Conservation (phyloP, 2,113 vertebrate species). For the Urocitellus parryii region DNA sequence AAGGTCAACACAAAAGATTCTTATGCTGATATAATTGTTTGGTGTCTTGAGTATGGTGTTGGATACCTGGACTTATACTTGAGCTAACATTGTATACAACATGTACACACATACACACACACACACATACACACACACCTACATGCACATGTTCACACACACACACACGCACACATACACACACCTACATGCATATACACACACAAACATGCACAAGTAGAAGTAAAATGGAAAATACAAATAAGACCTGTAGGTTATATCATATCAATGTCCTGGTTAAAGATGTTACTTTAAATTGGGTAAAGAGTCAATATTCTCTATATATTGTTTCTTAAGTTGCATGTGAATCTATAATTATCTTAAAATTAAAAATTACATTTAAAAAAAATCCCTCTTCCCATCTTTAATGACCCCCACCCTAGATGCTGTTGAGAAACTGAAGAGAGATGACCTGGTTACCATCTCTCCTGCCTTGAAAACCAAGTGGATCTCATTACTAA, state of each 20-base stretch:
- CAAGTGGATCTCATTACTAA: background rate
- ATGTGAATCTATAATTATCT: background rate
- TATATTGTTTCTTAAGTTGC: background rate
- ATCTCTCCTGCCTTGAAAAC: background rate
- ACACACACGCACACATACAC: background rate
- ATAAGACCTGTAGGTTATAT: background rate
- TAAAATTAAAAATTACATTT: background rate
- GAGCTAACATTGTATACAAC: background rate
- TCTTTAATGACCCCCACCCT: background rate
- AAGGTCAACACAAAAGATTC: background rate
- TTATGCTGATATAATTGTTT: background rate
- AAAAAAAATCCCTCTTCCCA: background rate
- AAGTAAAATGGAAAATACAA: background rate
- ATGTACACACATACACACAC: background rate
- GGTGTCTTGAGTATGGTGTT: background rate
- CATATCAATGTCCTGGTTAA: background rate
- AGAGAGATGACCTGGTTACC: background rate
- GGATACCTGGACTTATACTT: background rate
- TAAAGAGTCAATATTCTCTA: background rate
- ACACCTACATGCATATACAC: background rate
- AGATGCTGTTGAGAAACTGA: background rate
- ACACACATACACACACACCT: background rate
- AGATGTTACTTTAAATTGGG: background rate
- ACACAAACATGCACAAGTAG: accelerated
- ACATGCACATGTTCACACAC: background rate